A percentile compares a stretch with the other conserved stretches of the same genome.
Conservation (phyloP, 2,113 vertebrate species). For the Cyphomyrus discorhynchus region DNA sequence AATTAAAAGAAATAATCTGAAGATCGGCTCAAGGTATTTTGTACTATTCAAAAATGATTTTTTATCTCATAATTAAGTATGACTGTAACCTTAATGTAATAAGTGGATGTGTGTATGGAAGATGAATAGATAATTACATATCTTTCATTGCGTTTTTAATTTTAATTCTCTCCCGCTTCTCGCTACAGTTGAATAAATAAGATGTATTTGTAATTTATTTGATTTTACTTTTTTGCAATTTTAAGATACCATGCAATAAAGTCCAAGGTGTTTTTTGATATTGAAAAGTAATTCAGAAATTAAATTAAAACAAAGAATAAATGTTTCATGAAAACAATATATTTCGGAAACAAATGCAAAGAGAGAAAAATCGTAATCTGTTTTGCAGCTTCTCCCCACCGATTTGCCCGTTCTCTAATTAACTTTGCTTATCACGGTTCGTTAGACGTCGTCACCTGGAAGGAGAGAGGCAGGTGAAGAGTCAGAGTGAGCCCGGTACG, state of each 20-base stretch:
- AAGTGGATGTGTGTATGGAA: background rate
- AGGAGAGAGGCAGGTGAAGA: background rate
- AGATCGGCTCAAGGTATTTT: background rate
- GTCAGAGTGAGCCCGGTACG: background rate
- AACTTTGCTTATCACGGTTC: constrained; percentile 35
- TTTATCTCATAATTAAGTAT: background rate
- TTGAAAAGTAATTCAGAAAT: background rate
- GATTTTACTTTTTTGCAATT: background rate
- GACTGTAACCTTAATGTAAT: background rate
- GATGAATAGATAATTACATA: background rate
- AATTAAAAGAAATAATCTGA: background rate
- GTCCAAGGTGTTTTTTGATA: background rate
- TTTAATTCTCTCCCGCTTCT: background rate
- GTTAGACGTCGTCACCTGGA: constrained; percentile 32
- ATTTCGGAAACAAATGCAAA: background rate
- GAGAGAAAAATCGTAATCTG: background rate
- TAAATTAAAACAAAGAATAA: background rate
- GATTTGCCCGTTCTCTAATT: constrained; percentile 38
- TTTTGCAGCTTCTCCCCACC: constrained; percentile 20
- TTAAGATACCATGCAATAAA: background rate
- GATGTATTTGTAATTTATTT: background rate
- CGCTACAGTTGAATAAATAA: background rate
- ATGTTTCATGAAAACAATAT: background rate
- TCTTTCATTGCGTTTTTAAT: background rate
- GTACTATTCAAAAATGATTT: background rate